Percentiles rank a stretch among this genome's conserved stretches.
Evolutionary conservation across 2,797 vertebrate genomes (phyloP).

Genomic region (Novumbra hubbsi): DNA sequence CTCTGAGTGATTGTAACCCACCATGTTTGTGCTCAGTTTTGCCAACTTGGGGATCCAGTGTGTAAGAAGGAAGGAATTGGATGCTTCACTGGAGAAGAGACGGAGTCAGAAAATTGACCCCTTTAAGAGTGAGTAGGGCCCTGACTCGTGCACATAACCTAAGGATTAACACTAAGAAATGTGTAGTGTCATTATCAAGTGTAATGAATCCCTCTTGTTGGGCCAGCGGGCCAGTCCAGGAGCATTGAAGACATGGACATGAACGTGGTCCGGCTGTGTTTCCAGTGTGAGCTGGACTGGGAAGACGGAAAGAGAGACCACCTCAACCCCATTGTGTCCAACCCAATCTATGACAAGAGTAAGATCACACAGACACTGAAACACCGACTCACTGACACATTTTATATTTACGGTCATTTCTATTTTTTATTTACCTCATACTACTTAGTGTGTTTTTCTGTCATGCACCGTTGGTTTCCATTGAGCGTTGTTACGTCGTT

Average conservation of each 20-base stretch:
- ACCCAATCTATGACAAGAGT: conserved; percentile 94
- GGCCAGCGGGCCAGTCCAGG: conserved; percentile 83
- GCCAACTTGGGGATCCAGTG: conserved; percentile 94
- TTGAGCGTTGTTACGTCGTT: no score
- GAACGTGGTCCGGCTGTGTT: conserved; percentile 92
- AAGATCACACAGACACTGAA: conserved; percentile 39
- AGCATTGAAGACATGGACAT: conserved; percentile 96
- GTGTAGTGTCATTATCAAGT: not conserved
- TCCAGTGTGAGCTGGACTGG: conserved; percentile 85
- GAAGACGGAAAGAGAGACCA: conserved; percentile 67
- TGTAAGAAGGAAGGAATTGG: conserved; percentile 89
- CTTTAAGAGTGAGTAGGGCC: conserved; percentile 81
- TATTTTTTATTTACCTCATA: no score
- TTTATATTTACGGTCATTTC: no score
- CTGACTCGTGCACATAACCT: not conserved
- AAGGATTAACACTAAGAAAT: not conserved
- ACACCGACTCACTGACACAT: not conserved
- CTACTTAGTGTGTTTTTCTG: no score
- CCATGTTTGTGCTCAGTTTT: conserved; percentile 72
- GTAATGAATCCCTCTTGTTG: conserved; percentile 11
- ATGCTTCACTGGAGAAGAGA: conserved; percentile 82
- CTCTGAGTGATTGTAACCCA: not conserved
- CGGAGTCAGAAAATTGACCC: conserved; percentile 89
- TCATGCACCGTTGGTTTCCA: no score
- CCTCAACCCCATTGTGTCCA: conserved; percentile 84